Base-by-base conservation (phyloP, 2,797 vertebrate species). In the Notoglanidium macrostoma region DNA sequence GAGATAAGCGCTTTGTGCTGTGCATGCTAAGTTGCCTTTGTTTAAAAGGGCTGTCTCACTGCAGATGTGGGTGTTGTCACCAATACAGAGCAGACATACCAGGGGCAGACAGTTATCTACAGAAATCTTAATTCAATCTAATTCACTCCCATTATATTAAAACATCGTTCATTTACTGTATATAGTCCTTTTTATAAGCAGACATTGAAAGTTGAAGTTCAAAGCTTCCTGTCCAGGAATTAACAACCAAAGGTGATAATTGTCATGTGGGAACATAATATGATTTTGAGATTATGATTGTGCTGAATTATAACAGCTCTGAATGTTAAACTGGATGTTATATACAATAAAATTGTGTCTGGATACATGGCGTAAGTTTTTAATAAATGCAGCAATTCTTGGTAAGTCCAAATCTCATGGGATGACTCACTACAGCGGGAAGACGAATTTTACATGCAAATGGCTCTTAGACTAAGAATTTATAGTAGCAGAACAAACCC, bases 21-120 rank as follows among this genome's bases (percentile, higher is more conserved):
- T 26, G 95, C 93, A 96, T 95, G 92, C 91, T 90, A 95, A 96
- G 92, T 92, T 46, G 85, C 73, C 85, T 92, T 93, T 93, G 92
- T 94, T 93, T 93, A 68, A 46, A 61, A 91, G 90, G 84, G 87
- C 80, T 84, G 86, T 83, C 85, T 72, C 49, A 6, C 86, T 91
- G 92, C 91, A 74, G 86, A 87, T 65, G 61, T 90, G 68, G 46
- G 55, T 89, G 72, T 90, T 91, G 83, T 80, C 51, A 72, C 77
- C 59, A 68, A 82, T 54, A 57, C 63, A 67, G 11, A 70, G 74
- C 65, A 32, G 82, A 70, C 35, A n/a, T 32, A 88, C 76, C 46
- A 67, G 78, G 86, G 54, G 44, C 59, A 59, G 49, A 74, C 72
- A 68, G 9, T 67, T 59, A n/a, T 73, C 40, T 35, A 46, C 1